A percentile compares a stretch with the other conserved stretches of the same genome.
phyloP scores from a whole-genome alignment of 2,113 vertebrate species.

The Macrotis lagotis region DNA sequence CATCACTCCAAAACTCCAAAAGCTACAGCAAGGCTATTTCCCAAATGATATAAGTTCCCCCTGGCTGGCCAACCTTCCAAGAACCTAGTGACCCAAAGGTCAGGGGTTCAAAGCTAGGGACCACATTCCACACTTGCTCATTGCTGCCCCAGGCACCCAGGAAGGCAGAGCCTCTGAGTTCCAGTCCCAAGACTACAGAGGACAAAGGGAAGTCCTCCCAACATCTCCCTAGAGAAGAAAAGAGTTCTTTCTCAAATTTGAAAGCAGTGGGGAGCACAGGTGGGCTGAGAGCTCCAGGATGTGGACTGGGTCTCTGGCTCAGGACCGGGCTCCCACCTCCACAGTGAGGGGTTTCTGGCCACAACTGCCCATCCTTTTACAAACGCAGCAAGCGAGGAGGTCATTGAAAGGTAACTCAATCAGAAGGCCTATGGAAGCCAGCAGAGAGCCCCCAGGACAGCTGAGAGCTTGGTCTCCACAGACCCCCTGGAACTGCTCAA shows the following conservation, averaged over 20 bases:
- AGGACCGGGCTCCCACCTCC: neutral
- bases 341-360: neutral
- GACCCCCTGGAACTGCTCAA: constrained; percentile 39
- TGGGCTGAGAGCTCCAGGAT: neutral
- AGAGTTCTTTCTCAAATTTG: neutral
- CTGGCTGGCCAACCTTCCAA: neutral
- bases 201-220: neutral
- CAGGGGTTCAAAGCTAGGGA: neutral
- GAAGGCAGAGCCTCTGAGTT: neutral
- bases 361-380: constrained; percentile 66
- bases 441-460: neutral
- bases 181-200: neutral
- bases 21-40: neutral
- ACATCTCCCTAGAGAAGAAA: neutral
- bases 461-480: constrained; percentile 30
- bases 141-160: neutral
- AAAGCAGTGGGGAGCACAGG: neutral
- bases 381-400: constrained; percentile 63
- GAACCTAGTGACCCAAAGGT: neutral
- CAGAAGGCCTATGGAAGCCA: constrained; percentile 37
- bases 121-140: neutral
- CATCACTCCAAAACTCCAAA: neutral
- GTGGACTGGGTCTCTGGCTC: neutral
- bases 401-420: constrained; percentile 65
- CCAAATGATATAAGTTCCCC: neutral